phyloP scores from a whole-genome alignment of 2,113 vertebrate species.

The Macrotis lagotis region DNA sequence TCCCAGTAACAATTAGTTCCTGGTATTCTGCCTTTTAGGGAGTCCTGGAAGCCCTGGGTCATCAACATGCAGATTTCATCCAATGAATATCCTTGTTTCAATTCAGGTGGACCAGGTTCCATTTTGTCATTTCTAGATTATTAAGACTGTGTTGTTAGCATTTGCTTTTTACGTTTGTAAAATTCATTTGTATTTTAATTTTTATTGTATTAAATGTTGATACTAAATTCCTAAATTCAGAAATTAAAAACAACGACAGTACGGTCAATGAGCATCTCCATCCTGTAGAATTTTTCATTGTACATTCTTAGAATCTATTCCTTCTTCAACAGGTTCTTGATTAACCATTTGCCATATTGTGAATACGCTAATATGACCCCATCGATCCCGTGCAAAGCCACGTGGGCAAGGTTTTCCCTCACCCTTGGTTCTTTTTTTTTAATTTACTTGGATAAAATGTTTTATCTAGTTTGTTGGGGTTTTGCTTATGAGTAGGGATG shows the following conservation, averaged over 20 bases:
- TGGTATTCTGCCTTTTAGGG: slow-evolving; percentile 61
- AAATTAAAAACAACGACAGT: slow-evolving; percentile 40
- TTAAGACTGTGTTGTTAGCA: slow-evolving; percentile 5
- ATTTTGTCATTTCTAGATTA: neutral
- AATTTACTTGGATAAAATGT: too few species aligned
- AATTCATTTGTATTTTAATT: slow-evolving; percentile 33
- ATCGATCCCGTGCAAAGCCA: too few species aligned
- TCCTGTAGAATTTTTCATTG: neutral
- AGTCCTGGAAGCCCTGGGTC: slow-evolving; percentile 36
- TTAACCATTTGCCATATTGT: neutral
- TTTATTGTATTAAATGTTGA: slow-evolving; percentile 33
- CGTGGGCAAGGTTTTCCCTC: too few species aligned
- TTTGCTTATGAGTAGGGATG: too few species aligned
- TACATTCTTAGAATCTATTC: neutral
- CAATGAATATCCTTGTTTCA: slow-evolving; percentile 74
- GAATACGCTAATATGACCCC: neutral
- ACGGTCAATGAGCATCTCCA: neutral
- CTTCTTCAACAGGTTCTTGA: neutral
- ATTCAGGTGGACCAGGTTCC: slow-evolving; percentile 42
- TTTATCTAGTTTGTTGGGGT: too few species aligned
- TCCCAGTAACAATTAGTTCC: slow-evolving; percentile 45
- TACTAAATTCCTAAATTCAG: slow-evolving; percentile 39
- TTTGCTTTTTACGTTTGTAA: slow-evolving; percentile 38
- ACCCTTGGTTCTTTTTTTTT: too few species aligned
- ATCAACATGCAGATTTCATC: slow-evolving; percentile 50